Percentiles rank a stretch among this genome's conserved stretches.
Conservation (phyloP, 2,797 vertebrate species). For the Protosalanx chinensis region DNA sequence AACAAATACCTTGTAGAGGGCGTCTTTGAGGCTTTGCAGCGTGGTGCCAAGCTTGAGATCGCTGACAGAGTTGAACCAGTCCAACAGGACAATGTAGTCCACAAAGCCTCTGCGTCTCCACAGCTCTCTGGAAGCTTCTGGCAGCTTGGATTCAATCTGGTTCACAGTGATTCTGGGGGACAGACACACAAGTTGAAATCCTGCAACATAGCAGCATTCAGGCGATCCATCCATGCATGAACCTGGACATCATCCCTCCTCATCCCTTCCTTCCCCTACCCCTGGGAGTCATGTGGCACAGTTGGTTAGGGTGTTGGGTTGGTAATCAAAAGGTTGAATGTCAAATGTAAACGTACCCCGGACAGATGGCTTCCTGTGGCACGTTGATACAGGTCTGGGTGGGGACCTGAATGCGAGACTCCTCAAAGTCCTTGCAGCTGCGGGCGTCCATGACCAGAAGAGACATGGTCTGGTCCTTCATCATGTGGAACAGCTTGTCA, state of each 20-base stretch:
- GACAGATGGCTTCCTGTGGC: conserved; percentile 88
- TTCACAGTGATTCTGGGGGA: conserved; percentile 84
- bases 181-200: not conserved
- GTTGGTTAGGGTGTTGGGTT: too few relatives aligned
- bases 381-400: conserved; percentile 78
- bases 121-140: conserved; percentile 79
- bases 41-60: conserved; percentile 87
- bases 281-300: too few relatives aligned
- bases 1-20: conserved; percentile 86
- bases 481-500: conserved; percentile 88
- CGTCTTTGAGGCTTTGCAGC: conserved; percentile 93
- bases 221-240: not conserved
- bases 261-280: not conserved
- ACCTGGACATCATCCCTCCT: not conserved
- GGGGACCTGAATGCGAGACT: conserved; percentile 85
- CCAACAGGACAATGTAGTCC: conserved; percentile 88
- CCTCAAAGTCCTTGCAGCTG: conserved; percentile 79
- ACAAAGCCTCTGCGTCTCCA: conserved; percentile 85
- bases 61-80: conserved; percentile 89
- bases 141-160: conserved; percentile 88
- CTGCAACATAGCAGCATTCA: not conserved
- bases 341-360: conserved; percentile 77
- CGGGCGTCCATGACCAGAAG: conserved; percentile 93
- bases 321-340: not conserved
- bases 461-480: conserved; percentile 81